These are phyloP conservation scores for Drosophila villosipedis DNA, from an alignment of 2,888 invertebrate genomes.

Conservation along the genomic window DNA sequence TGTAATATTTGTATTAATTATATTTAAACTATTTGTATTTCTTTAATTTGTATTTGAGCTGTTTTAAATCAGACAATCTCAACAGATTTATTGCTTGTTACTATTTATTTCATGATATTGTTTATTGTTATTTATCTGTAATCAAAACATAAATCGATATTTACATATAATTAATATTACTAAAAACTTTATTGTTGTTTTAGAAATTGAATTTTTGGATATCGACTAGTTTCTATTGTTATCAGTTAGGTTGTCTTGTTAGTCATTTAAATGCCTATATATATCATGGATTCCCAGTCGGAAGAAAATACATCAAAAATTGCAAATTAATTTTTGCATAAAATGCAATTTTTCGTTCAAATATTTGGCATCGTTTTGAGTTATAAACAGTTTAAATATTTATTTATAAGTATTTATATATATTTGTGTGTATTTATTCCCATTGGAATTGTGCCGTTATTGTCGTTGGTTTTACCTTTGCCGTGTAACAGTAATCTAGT, in stretches of 20 bases:
- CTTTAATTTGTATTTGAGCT: not conserved
- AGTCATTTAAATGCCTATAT: not conserved
- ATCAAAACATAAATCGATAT: not conserved
- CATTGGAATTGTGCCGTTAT: conserved; percentile 38
- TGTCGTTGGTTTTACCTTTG: conserved; percentile 22
- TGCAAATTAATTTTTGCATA: not conserved
- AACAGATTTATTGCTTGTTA: not conserved
- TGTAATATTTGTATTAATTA: not conserved
- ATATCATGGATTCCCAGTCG: not conserved
- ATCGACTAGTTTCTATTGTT: not conserved
- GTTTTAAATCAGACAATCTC: not conserved
- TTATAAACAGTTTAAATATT: not conserved
- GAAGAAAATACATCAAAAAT: not conserved
- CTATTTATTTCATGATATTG: not conserved
- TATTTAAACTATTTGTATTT: not conserved
- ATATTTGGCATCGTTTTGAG: not conserved
- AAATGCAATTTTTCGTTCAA: not conserved
- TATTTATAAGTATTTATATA: not conserved
- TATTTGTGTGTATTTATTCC: conserved; percentile 1
- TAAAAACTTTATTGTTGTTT: accelerated
- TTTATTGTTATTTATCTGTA: not conserved
- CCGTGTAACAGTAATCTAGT: conserved; percentile 76
- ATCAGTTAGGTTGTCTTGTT: not conserved
- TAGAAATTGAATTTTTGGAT: not conserved
- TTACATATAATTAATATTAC: not conserved